Conservation (phyloP, 2,113 vertebrate species). For the Lates calcarifer region DNA sequence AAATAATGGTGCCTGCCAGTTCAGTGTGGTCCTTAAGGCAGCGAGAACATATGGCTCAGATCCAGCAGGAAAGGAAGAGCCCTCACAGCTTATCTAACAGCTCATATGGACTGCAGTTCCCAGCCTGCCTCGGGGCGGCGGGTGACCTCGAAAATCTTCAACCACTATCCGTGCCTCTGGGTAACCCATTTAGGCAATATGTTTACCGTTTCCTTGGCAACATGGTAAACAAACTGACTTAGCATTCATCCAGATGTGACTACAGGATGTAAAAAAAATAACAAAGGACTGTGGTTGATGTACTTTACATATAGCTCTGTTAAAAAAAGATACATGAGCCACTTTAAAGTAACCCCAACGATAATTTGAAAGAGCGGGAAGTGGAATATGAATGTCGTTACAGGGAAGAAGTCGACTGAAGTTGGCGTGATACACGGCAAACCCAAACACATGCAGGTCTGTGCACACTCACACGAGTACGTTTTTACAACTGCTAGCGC, state of each 20-base stretch:
- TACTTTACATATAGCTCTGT: slow-evolving; percentile 7
- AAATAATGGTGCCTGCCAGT: slow-evolving; percentile 38
- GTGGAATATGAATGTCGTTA: background rate
- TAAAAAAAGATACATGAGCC: background rate
- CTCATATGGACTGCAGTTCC: slow-evolving; percentile 62
- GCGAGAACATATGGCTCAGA: slow-evolving; percentile 35
- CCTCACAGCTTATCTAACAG: slow-evolving; percentile 42
- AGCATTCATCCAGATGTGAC: slow-evolving; percentile 13
- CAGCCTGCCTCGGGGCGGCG: slow-evolving; percentile 66
- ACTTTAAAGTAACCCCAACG: slow-evolving; percentile 27
- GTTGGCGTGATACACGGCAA: slow-evolving; percentile 6
- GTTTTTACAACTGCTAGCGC: background rate
- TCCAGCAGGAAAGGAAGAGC: slow-evolving; percentile 44
- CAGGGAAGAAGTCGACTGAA: slow-evolving; percentile 4
- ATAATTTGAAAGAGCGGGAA: background rate
- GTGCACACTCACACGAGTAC: background rate
- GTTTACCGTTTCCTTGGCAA: slow-evolving; percentile 60
- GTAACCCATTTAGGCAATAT: slow-evolving; percentile 67
- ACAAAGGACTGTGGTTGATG: slow-evolving; percentile 20
- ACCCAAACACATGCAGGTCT: slow-evolving; percentile 8
- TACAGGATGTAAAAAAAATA: background rate
- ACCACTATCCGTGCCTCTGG: slow-evolving; percentile 43
- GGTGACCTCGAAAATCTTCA: slow-evolving; percentile 66
- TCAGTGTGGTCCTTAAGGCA: slow-evolving; percentile 44
- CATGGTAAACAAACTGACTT: slow-evolving; percentile 34